Evolutionary conservation across 1,140 invertebrate species (phyloP), one percentile per base, ranked within the genome.

Genomic region (Scaptodrosophila lebanonensis): DNA sequence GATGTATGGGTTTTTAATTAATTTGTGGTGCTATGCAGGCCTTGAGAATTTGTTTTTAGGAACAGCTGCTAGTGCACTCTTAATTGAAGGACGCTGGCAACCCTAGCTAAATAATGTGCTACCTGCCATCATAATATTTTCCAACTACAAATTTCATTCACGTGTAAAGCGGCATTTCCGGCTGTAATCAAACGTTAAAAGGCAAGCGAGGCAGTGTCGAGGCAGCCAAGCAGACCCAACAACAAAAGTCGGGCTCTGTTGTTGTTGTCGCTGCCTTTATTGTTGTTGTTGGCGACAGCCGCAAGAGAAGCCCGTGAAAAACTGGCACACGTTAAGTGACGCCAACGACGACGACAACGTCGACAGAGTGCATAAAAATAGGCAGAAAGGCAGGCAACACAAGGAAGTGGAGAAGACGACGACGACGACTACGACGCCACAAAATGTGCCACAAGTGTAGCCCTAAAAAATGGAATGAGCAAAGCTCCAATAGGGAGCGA

Each of bases 81-180:
- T n/a, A n/a, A n/a, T n/a, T n/a, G n/a, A n/a, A n/a, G n/a, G n/a
- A n/a, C n/a, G n/a, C 71, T 45, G 72, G 72, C 72, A 76, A 76
- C 72, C 35, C 15, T n/a, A n/a, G n/a, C n/a, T n/a, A n/a, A n/a
- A n/a, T n/a, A n/a, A n/a, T n/a, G n/a, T n/a, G n/a, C n/a, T n/a
- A n/a, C n/a, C n/a, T 17, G 73, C 64, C 22, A 12, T n/a, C n/a
- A 51, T 49, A 59, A 40, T 30, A 51, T 27, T 13, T 48, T 50
- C 17, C 33, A 54, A 58, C 45, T 27, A 52, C 33, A 56, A 83
- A 70, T 83, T 76, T 79, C 71, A 84, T 84, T 84, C 75, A 84
- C 71, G 83, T 83, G 83, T 84, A 77, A 77, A 82, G 70, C 82
- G 75, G 65, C 71, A 84, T 77, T 82, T 84, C 83, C 83, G 83